Base-by-base conservation (phyloP, 2,888 invertebrate species). In the Cryptocephalus primarius region DNA sequence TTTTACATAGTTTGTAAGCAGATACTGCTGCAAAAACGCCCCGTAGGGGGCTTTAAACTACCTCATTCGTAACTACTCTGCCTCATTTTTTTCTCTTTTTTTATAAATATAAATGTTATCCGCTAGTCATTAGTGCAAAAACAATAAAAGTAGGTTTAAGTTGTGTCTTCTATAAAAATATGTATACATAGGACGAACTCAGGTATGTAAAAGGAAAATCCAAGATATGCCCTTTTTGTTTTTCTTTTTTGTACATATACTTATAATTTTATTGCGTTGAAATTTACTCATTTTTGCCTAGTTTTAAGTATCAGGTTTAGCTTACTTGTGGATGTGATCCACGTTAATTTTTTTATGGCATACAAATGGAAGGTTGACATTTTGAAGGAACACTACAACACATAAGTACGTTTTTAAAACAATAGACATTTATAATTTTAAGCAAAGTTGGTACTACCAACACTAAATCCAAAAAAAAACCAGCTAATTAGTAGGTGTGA, bases 51-150 rank as follows among this genome's bases (percentile, higher is more conserved):
- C 52, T 46, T 40, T 36, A 53, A 55, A 54, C 58, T 59, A 56
- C 58, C 58, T 59, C 58, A 59, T 47, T 46, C 46, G 55, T 52
- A 59, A 60, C 54, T 54, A 53, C 53, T 61, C 60, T 60, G 58
- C 61, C 61, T 61, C 60, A 61, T 53, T 55, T 57, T 60, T 52
- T 53, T 55, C 51, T 57, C 57, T 55, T 51, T 55, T 52, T 56
- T 52, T 54, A 57, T 36, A 12, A 36, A 36, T 36, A 11, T 36
- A 36, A n/a, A 36, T 12, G 53, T 51, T 57, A 55, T 60, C 58
- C 58, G 50, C 64, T 64, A 64, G 64, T 64, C 64, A 64, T 61
- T 62, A 62, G 61, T 61, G 62, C 60, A 60, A 54, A 54, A 45
- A 52, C 48, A 49, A 50, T 51, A 50, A 52, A 51, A 48, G 48